Base-by-base conservation (phyloP, 2,113 vertebrate species). In the Microtus oregoni region DNA sequence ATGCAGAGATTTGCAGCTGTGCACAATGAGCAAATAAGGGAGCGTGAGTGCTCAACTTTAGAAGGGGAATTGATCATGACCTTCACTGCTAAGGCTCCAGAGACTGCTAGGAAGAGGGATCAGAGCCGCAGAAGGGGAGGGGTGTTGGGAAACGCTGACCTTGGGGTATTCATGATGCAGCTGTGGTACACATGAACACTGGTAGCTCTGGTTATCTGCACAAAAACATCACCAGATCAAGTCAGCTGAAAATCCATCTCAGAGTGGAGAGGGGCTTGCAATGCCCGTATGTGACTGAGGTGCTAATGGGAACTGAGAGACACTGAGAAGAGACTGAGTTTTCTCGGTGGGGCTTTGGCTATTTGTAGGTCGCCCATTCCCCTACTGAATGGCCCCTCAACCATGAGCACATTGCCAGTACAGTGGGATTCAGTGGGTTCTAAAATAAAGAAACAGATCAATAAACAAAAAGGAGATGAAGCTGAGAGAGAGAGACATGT, bases 391-490 rank as follows among this genome's bases (percentile, higher is more conserved):
- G 19, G 68, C 17, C 35, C 41, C 5, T 8, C 41, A 13, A 19
- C 41, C 63, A 47, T 68, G 41, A 68, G 9, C 19, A 35, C 2
- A 20, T 68, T 17, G 28, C 0, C 41, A 68, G 61, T 2, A 19
- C 41, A 35, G 22, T 22, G 47, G 28, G 15, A 67, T 28, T 44
- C 81, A 30, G 58, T 30, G 38, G 24, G 26, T 85, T 65, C 75
- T 70, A 85, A 91, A 89, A 97, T 76, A 55, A 50, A 87, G 47
- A 92, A 58, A 78, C 20, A 93, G 68, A 93, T 32, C 24, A 65
- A 65, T 85, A 26, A 85, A 11, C 38, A 65, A 6, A 65, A 85
- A 65, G n/a, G 14, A 65, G 44, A 86, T 67, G 61, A 86, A 35
- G 30, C 0, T 0, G 41, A 17, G 83, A 86, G 41, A 11, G 14